phyloP scores from a whole-genome alignment of 2,888 invertebrate species.

The Rhingia rostrata region DNA sequence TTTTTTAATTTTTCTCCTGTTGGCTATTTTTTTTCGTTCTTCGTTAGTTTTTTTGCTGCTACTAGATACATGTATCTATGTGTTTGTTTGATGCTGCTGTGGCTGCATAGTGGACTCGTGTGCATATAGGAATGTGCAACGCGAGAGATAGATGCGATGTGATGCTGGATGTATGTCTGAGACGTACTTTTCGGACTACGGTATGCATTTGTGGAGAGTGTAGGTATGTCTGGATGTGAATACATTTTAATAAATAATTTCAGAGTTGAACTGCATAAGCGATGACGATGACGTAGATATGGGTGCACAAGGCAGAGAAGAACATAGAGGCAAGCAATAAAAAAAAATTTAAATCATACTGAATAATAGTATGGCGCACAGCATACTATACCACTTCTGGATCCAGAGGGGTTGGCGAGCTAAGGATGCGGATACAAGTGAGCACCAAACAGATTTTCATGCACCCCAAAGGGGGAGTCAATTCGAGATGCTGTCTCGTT shows the following conservation, averaged over 20 bases:
- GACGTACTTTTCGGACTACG: slow-evolving; percentile 57
- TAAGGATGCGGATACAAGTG: slow-evolving; percentile 13
- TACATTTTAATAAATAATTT: slow-evolving; percentile 74
- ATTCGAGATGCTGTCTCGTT: slow-evolving; percentile 60
- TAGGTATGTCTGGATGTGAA: slow-evolving; percentile 58
- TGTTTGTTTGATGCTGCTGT: not conserved
- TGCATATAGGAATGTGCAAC: slow-evolving; percentile 71
- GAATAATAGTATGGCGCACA: slow-evolving; percentile 47
- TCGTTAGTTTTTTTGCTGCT: slow-evolving; percentile 28
- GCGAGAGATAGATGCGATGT: slow-evolving; percentile 51
- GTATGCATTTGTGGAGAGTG: slow-evolving; percentile 19
- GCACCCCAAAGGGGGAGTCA: slow-evolving; percentile 46
- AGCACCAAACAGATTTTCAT: slow-evolving; percentile 41
- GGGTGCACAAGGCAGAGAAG: slow-evolving; percentile 43
- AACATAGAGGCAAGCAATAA: slow-evolving; percentile 6
- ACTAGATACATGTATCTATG: slow-evolving; percentile 26
- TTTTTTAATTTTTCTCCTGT: slow-evolving; percentile 45
- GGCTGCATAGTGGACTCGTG: slow-evolving; percentile 58
- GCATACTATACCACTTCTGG: slow-evolving; percentile 33
- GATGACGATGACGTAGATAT: slow-evolving; percentile 62
- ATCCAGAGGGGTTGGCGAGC: too few species aligned
- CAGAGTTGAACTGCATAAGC: slow-evolving; percentile 74
- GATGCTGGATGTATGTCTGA: slow-evolving; percentile 67
- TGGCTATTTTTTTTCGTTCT: slow-evolving; percentile 66
- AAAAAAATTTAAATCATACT: slow-evolving; percentile 36